Percentiles rank a stretch among this genome's conserved stretches.
Conservation (phyloP, 2,797 vertebrate species). For the Coluber constrictor region DNA sequence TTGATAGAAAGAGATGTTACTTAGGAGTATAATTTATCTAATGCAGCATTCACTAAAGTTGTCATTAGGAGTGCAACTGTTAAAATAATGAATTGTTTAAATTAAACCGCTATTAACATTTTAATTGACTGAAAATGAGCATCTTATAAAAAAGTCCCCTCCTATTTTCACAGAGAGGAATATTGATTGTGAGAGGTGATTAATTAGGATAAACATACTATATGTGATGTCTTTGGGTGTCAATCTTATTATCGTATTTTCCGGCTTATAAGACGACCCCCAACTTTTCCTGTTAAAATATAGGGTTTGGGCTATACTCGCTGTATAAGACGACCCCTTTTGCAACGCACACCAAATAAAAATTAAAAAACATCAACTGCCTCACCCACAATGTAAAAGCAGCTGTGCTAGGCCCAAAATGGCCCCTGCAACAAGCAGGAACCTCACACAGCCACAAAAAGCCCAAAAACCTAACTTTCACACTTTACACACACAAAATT, state of each 20-base stretch:
- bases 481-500: too few relatives aligned
- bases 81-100: background rate
- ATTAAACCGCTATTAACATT: background rate
- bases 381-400: too few relatives aligned
- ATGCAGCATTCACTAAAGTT: background rate
- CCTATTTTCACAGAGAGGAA: background rate
- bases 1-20: background rate
- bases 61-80: background rate
- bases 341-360: too few relatives aligned
- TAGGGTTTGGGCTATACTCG: too few relatives aligned
- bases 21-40: background rate
- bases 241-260: background rate
- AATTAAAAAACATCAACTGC: too few relatives aligned
- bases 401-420: too few relatives aligned
- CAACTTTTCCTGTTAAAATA: too few relatives aligned
- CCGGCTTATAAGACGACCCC: too few relatives aligned
- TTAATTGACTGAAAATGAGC: background rate
- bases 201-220: background rate
- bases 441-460: too few relatives aligned
- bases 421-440: too few relatives aligned
- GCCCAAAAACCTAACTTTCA: too few relatives aligned
- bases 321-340: too few relatives aligned
- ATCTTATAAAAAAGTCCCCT: background rate
- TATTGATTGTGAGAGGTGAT: background rate
- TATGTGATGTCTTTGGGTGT: background rate